Percentiles rank a stretch among this genome's conserved stretches.
phyloP scores from a whole-genome alignment of 2,113 vertebrate species.

The Benitochromis conjunctus region DNA sequence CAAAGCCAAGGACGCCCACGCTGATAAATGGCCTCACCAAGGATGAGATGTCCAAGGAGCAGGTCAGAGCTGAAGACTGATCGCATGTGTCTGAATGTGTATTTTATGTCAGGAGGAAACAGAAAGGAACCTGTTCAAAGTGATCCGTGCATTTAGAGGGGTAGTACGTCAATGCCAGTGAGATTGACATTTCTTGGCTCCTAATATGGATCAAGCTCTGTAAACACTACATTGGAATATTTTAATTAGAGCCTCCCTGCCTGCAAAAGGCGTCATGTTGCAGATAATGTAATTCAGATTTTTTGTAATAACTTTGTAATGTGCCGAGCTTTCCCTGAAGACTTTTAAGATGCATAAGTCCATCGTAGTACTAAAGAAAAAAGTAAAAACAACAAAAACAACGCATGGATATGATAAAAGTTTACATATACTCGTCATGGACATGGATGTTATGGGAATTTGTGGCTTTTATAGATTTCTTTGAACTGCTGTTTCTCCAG shows the following conservation, averaged over 20 bases:
- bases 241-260: neutral
- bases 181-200: neutral
- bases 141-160: neutral
- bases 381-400: neutral
- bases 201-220: neutral
- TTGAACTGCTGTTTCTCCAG: neutral
- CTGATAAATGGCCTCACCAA: slow-evolving; percentile 77
- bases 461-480: neutral
- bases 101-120: neutral
- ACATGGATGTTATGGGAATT: neutral
- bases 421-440: neutral
- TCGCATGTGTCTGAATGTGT: neutral
- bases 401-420: neutral
- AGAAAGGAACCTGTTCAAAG: neutral
- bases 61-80: slow-evolving; percentile 74
- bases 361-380: neutral
- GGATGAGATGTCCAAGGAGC: slow-evolving; percentile 83
- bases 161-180: neutral
- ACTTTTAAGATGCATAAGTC: neutral
- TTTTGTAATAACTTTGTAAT: neutral
- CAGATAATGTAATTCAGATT: neutral
- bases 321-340: neutral
- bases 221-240: neutral
- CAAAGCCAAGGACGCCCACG: slow-evolving; percentile 59
- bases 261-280: neutral